Conservation (phyloP, 2,888 invertebrate genomes). For the Opisthograptis luteolata region DNA sequence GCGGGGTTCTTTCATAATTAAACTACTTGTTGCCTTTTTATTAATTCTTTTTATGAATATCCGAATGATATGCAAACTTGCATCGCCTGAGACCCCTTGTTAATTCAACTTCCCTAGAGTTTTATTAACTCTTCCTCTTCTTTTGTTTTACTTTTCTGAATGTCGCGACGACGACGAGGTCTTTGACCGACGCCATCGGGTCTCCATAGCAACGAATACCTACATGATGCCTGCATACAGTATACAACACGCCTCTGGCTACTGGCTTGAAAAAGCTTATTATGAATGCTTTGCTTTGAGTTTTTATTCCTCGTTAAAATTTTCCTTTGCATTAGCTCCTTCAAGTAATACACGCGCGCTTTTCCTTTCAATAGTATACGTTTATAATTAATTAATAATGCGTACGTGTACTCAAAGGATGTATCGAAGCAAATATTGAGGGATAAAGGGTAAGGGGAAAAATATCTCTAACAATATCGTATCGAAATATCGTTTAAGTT, state of each 20-base stretch:
- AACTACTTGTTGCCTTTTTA: slow-evolving; percentile 46
- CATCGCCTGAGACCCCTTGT: slow-evolving; percentile 49
- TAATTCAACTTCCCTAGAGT: slow-evolving; percentile 59
- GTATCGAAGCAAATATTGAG: background rate
- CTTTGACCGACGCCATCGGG: slow-evolving; percentile 74
- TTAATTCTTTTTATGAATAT: slow-evolving; percentile 45
- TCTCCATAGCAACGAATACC: slow-evolving; percentile 70
- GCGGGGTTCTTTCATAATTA: slow-evolving; percentile 45
- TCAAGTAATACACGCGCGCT: slow-evolving; percentile 13
- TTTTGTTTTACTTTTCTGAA: slow-evolving; percentile 68
- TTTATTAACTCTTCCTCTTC: slow-evolving; percentile 59
- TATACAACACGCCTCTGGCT: slow-evolving; percentile 54
- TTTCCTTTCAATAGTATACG: slow-evolving; percentile 21
- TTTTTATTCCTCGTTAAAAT: slow-evolving; percentile 57
- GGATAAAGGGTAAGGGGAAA: background rate
- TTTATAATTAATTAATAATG: background rate
- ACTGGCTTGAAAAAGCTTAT: slow-evolving; percentile 60
- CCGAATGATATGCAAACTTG: slow-evolving; percentile 43
- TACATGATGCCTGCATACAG: slow-evolving; percentile 56
- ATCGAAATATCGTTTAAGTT: background rate
- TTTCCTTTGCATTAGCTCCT: slow-evolving; percentile 26
- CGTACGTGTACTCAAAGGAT: background rate
- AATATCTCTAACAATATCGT: background rate
- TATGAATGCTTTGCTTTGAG: slow-evolving; percentile 55
- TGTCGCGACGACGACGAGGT: slow-evolving; percentile 75